Conservation (phyloP, 2,113 vertebrate species). For the Actenoides lindsayi region DNA sequence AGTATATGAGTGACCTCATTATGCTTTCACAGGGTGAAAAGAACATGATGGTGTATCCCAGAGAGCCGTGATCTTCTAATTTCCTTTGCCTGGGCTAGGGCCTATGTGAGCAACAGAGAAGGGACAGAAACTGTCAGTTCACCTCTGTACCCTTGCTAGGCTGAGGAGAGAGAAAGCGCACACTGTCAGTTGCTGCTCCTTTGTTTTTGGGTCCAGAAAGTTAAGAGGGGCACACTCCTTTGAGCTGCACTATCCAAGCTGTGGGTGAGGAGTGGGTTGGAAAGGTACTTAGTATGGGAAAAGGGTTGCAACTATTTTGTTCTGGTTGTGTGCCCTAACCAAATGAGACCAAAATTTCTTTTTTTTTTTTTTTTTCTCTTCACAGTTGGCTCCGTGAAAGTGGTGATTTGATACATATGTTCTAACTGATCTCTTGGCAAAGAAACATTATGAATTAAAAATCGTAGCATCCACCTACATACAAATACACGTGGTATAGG, state of each 20-base stretch:
- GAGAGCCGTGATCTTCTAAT: not conserved
- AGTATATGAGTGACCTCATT: not conserved
- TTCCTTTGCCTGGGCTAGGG: not conserved
- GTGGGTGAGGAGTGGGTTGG: not conserved
- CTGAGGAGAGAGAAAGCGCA: not conserved
- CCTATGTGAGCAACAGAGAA: not conserved
- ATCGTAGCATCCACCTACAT: conserved; percentile 46
- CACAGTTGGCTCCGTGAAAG: not conserved
- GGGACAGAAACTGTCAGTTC: not conserved
- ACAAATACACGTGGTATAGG: not conserved
- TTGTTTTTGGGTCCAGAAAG: not conserved
- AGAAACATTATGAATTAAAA: not conserved
- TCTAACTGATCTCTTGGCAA: conserved; percentile 33
- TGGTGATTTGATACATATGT: conserved; percentile 34
- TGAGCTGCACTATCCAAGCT: not conserved
- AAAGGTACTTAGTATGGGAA: not conserved
- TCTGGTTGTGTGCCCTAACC: not conserved
- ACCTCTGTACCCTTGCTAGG: rapidly evolving
- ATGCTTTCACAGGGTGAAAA: not conserved
- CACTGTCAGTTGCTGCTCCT: not conserved
- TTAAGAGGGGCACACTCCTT: not conserved
- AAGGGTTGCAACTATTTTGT: not conserved
- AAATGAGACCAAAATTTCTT: not conserved
- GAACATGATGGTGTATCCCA: not conserved
- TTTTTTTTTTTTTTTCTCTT: not conserved